Evolutionary conservation across 2,113 vertebrate genomes (phyloP).

Genomic region (Psephotus haematonotus): DNA sequence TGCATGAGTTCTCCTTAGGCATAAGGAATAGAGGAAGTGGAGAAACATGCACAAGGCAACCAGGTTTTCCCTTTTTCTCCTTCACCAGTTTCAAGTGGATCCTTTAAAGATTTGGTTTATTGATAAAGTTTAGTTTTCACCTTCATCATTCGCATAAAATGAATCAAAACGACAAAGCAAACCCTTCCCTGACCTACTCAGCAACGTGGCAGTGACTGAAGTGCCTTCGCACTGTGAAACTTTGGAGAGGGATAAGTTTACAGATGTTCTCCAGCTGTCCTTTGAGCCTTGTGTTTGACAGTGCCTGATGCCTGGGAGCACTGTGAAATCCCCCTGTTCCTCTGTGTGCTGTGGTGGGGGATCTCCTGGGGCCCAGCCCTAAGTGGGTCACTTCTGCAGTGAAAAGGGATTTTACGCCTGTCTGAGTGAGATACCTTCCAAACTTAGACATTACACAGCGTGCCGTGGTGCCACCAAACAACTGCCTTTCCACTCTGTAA

Average conservation of each 20-base stretch:
- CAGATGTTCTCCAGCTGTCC: neutral
- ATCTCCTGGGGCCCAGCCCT: neutral
- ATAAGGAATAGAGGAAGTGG: neutral
- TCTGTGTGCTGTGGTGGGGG: neutral
- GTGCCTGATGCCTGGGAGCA: neutral
- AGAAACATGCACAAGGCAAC: neutral
- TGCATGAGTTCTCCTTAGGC: neutral
- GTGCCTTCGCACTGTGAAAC: neutral
- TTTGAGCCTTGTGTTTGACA: neutral
- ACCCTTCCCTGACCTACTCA: neutral
- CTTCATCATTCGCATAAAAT: neutral
- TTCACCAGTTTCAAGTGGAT: neutral
- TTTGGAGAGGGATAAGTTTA: neutral
- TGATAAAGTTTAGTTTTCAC: neutral
- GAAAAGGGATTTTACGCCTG: neutral
- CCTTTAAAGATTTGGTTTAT: neutral
- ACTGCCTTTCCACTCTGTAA: neutral
- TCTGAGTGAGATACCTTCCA: neutral
- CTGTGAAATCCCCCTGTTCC: neutral
- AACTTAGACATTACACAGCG: neutral
- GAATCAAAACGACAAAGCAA: neutral
- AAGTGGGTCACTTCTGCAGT: neutral
- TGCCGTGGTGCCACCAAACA: neutral
- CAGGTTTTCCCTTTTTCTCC: neutral
- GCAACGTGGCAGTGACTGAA: neutral